Percentiles rank a stretch among this genome's conserved stretches.
These are phyloP conservation scores for Triops longicaudatus DNA, from an alignment of 1,140 invertebrate species.

Conservation along the genomic window DNA sequence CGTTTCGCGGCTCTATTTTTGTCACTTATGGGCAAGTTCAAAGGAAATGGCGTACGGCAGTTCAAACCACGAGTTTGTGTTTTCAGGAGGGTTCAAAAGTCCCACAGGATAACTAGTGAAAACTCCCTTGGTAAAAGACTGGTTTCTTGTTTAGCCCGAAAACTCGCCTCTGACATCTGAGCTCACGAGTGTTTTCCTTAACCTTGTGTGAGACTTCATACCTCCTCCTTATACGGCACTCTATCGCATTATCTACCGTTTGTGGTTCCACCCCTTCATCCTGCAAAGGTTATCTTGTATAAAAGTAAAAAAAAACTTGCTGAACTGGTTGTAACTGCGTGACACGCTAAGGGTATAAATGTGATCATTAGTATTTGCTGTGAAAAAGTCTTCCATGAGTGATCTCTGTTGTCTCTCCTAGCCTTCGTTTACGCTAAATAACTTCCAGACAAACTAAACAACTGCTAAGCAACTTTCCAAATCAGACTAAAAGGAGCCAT, in stretches of 20 bases:
- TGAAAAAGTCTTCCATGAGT: not conserved
- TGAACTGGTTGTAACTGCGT: not conserved
- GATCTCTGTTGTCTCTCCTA: not conserved
- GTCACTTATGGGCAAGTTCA: too few species aligned
- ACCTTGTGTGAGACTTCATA: not conserved
- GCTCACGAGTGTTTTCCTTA: not conserved
- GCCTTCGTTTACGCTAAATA: not conserved
- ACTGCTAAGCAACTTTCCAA: not conserved
- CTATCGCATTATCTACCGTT: constrained; percentile 7
- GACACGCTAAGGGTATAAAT: not conserved
- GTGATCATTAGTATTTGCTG: not conserved
- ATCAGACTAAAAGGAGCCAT: not conserved
- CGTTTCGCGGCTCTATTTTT: too few species aligned
- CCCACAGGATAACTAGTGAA: too few species aligned
- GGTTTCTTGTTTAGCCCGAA: not conserved
- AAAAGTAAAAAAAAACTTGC: not conserved
- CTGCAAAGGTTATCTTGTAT: not conserved
- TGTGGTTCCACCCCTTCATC: not conserved
- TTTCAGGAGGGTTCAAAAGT: too few species aligned
- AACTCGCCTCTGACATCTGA: not conserved
- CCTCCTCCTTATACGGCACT: not conserved
- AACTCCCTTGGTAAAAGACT: too few species aligned
- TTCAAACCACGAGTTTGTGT: too few species aligned
- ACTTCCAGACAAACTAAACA: not conserved
- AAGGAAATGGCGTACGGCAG: too few species aligned